Evolutionary conservation across 2,797 vertebrate species (phyloP), one percentile per base, ranked within the genome.

Genomic region (Gadopsis marmoratus): DNA sequence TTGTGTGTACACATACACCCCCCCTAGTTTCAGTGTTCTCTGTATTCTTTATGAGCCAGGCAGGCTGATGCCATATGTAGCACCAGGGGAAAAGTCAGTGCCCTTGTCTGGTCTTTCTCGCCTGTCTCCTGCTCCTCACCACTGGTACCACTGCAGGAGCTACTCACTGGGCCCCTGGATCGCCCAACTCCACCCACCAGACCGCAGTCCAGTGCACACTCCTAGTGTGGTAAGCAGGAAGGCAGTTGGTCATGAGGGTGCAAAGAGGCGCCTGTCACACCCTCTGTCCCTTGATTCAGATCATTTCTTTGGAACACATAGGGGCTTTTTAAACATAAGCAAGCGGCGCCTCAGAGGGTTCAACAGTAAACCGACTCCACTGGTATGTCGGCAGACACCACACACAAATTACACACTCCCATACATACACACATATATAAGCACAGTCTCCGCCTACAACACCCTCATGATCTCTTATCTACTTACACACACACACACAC

Each of bases 21-120:
- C 41, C 29, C 35, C 35, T 54, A 50, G 73, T 39, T 79, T 35
- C 64, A 58, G 82, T 66, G 61, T 79, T 85, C 68, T 87, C 60
- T 87, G 66, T 92, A 48, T 83, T 90, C 82, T 85, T 87, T 85
- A 77, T 81, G 71, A 64, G 50, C 77, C 68, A 5, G 69, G 62
- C 68, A 76, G 67, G n/a, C 84, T 60, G 74, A 65, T 86, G 79
- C 91, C 92, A 93, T 91, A 87, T 91, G 92, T 93, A 94, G 89
- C 81, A 31, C 16, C 51, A 59, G 65, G 51, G 70, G 58, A 80
- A 82, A 82, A 88, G 85, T 48, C 76, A 39, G 64, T 70, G 67
- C 78, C 69, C 78, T 86, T 75, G 83, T 85, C 86, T 86, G 76
- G 68, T 84, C 83, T 69, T 26, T 19, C 48, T 41, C 65, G 39